A percentile compares a stretch with the other conserved stretches of the same genome.
These are phyloP conservation scores for Antechinus stuartii DNA, from an alignment of 2,113 vertebrate species.

Conservation along the genomic window DNA sequence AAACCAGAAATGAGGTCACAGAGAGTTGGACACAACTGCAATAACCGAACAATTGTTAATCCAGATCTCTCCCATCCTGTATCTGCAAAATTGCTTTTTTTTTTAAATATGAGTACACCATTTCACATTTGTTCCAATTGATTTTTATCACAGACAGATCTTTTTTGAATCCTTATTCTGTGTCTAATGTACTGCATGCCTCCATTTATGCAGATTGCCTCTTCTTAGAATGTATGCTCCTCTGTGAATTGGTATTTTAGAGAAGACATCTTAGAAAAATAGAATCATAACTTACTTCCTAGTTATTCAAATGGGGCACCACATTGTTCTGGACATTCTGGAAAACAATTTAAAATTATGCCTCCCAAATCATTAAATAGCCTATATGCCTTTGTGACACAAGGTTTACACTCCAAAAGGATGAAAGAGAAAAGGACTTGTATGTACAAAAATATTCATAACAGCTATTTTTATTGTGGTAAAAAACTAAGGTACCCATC, in stretches of 20 bases:
- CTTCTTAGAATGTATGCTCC: background rate
- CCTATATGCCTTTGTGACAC: background rate
- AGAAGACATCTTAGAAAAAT: background rate
- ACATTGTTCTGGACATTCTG: background rate
- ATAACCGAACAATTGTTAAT: background rate
- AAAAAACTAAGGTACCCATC: background rate
- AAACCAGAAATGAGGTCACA: background rate
- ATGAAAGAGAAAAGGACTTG: background rate
- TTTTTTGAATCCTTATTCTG: background rate
- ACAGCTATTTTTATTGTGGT: background rate
- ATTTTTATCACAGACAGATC: background rate
- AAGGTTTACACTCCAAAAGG: background rate
- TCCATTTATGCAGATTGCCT: background rate
- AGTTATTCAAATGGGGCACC: background rate
- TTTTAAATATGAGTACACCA: background rate
- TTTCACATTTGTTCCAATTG: background rate
- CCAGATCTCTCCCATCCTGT: background rate
- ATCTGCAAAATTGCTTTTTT: background rate
- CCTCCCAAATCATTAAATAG: background rate
- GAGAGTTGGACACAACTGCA: background rate
- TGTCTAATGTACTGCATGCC: background rate
- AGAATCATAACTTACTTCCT: background rate
- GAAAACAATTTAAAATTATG: background rate
- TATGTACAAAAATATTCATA: background rate
- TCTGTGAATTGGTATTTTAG: background rate